A percentile compares a stretch with the other conserved stretches of the same genome.
Evolutionary conservation across 2,113 vertebrate genomes (phyloP).

Genomic region (Parus major): DNA sequence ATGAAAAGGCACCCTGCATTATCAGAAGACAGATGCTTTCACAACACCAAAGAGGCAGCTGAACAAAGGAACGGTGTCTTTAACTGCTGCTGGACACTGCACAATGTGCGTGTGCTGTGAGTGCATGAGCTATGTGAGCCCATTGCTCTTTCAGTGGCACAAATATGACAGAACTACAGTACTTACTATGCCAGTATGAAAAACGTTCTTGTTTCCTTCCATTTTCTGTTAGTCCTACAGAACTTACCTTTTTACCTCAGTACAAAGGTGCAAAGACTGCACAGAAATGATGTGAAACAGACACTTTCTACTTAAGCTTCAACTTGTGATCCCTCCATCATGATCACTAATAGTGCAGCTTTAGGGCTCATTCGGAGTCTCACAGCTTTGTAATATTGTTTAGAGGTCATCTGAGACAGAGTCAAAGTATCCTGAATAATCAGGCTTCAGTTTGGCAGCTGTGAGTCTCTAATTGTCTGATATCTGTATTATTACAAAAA

Average conservation of each 20-base stretch:
- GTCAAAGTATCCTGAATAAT: neutral
- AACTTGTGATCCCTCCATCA: neutral
- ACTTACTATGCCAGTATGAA: neutral
- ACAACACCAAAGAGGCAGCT: neutral
- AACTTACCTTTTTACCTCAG: neutral
- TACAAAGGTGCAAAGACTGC: neutral
- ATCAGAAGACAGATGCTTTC: neutral
- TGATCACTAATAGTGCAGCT: neutral
- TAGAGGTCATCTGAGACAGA: neutral
- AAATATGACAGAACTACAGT: neutral
- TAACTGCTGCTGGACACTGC: neutral
- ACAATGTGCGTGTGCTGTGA: neutral
- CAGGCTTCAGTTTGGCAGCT: neutral
- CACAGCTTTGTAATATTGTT: neutral
- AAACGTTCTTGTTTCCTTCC: neutral
- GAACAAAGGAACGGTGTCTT: neutral
- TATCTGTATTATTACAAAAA: neutral
- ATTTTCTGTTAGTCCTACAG: neutral
- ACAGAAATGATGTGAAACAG: neutral
- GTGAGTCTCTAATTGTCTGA: neutral
- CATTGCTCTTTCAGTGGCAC: neutral
- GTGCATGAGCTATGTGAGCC: neutral
- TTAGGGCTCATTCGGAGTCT: neutral
- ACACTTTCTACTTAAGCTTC: neutral
- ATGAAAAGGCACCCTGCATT: neutral